phyloP scores from a whole-genome alignment of 64 coral and sea anemone species.

The Montipora cactus region DNA sequence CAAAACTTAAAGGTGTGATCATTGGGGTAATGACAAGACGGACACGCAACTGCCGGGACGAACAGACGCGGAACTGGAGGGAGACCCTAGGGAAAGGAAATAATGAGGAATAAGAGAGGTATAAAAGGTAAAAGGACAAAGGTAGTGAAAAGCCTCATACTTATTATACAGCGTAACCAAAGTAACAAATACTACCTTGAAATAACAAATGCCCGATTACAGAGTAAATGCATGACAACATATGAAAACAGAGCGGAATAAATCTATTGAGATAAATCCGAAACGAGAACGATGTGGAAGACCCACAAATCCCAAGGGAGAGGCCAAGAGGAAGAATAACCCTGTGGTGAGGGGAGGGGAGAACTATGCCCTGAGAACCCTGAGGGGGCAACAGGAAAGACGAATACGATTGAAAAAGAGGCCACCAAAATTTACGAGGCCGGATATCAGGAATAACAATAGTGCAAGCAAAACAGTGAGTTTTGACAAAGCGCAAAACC shows the following conservation, averaged over 20 bases:
- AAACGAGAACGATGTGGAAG: not conserved
- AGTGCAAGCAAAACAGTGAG: slow-evolving; percentile 9
- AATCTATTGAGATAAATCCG: slow-evolving; percentile 18
- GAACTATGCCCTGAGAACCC: not conserved
- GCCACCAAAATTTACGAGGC: slow-evolving; percentile 57
- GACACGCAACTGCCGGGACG: slow-evolving; percentile 54
- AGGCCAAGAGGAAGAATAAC: slow-evolving; percentile 4
- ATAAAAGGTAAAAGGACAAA: not conserved
- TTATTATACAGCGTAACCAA: not conserved
- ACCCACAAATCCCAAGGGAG: slow-evolving; percentile 58
- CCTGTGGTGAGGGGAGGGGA: not conserved
- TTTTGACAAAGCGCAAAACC: not conserved
- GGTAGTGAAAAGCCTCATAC: not conserved
- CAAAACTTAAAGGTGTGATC: slow-evolving; percentile 59
- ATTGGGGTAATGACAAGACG: slow-evolving; percentile 53
- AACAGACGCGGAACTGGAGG: not conserved
- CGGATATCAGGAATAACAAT: slow-evolving; percentile 2
- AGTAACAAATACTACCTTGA: no score
- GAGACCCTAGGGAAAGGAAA: no score
- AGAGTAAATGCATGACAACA: slow-evolving; percentile 5
- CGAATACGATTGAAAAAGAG: not conserved
- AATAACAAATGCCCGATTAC: not conserved
- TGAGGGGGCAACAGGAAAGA: not conserved
- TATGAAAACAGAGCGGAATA: not conserved
- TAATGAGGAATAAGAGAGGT: not conserved